Base-by-base conservation (phyloP, 2,113 vertebrate genomes). In the Sturnira hondurensis region DNA sequence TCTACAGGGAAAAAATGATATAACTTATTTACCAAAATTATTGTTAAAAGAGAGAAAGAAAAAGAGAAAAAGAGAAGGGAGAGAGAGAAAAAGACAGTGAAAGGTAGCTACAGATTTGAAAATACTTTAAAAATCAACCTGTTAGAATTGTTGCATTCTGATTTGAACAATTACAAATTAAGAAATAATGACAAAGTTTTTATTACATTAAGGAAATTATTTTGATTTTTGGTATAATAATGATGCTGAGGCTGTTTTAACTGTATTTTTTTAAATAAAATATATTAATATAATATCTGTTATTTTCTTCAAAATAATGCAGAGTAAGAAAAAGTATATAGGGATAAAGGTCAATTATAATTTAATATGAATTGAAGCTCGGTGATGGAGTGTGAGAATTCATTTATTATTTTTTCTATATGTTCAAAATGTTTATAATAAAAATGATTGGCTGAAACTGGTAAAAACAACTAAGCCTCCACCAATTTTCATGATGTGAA, bases 131-230 rank as follows among this genome's bases (percentile, higher is more conserved):
- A 50, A 50, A n/a, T 63, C 24, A 85, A 13, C 11, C 56, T 56
- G 26, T 38, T 82, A 19, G 2, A 65, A 73, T 74, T 19, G 7
- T 74, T 95, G 4, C 28, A 70, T 85, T 54, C 20, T 56, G 14
- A 89, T 86, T 95, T 95, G 45, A 91, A 61, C 41, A 77, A 50
- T 41, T 74, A 54, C 78, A 85, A 93, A 84, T 41, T 65, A 71
- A n/a, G 4, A 80, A 45, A 28, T 43, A 19, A 50, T 54, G 22
- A 36, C 4, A 45, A 2, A 56, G 41, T 56, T 38, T 63, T 87
- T 0, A 80, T 73, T 74, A 38, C 4, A 65, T 58, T 68, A n/a
- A 82, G 54, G 2, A 65, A 68, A 68, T 19, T 50, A 47, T 61
- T 45, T 52, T 82, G 33, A 31, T 43, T 50, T 61, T 71, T 31